Percentiles rank a stretch among this genome's conserved stretches.
Evolutionary conservation across 2,113 vertebrate species (phyloP).

Genomic region (Lampris megalopsis): DNA sequence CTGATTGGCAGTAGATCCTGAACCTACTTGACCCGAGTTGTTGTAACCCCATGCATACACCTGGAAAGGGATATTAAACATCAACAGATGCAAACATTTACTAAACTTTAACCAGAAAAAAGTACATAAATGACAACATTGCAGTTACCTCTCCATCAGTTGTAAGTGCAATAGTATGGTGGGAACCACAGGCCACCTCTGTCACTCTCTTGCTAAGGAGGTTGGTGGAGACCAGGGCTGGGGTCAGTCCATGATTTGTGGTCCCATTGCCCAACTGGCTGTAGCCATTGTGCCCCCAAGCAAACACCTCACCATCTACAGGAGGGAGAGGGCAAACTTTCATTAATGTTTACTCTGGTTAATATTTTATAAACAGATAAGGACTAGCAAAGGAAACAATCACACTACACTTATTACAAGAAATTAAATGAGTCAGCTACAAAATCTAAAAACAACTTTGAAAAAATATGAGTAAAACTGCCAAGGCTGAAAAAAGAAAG

Average conservation of each 20-base stretch:
- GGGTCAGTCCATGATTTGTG: slow-evolving; percentile 89
- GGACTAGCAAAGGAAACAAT: neutral
- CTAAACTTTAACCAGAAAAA: neutral
- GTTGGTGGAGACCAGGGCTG: slow-evolving; percentile 94
- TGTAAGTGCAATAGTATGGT: slow-evolving; percentile 94
- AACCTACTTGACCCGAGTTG: slow-evolving; percentile 97
- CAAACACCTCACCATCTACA: slow-evolving; percentile 96
- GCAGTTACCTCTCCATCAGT: slow-evolving; percentile 92
- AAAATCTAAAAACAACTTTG: too few species aligned
- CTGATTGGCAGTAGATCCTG: slow-evolving; percentile 96
- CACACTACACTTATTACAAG: neutral
- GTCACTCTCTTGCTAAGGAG: slow-evolving; percentile 92
- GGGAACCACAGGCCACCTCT: slow-evolving; percentile 96
- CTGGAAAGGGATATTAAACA: slow-evolving; percentile 72
- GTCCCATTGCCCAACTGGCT: slow-evolving; percentile 96
- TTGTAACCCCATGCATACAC: slow-evolving; percentile 98
- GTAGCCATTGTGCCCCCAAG: slow-evolving; percentile 98
- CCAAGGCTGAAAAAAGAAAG: neutral
- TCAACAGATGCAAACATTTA: neutral
- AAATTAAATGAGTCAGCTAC: neutral
- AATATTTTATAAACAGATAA: slow-evolving; percentile 37
- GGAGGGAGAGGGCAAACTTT: slow-evolving; percentile 39
- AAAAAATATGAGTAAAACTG: neutral
- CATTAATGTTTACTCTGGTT: slow-evolving; percentile 42
- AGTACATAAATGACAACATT: neutral